Conservation (phyloP, 2,113 vertebrate genomes). For the Vidua macroura region DNA sequence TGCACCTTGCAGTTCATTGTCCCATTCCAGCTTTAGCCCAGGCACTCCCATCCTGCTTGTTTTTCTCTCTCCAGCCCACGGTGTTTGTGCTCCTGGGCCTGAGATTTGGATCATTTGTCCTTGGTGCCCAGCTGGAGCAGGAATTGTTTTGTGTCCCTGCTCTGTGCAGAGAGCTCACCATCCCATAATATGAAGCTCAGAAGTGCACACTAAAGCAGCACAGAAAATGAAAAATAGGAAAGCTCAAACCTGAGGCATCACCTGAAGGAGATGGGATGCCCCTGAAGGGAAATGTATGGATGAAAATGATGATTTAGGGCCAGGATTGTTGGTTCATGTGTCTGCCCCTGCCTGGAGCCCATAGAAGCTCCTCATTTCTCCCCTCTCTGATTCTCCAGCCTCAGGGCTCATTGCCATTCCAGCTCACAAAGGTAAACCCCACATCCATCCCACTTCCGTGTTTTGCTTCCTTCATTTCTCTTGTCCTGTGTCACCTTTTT, state of each 20-base stretch:
- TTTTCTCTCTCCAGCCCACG: no score
- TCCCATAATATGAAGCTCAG: fast-evolving
- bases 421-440: neutral
- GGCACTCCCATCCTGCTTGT: no score
- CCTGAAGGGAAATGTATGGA: neutral
- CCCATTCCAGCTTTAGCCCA: no score
- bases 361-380: neutral
- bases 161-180: neutral
- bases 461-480: fast-evolving
- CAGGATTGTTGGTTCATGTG: fast-evolving
- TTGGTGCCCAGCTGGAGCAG: no score
- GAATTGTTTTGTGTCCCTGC: no score
- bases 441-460: fast-evolving
- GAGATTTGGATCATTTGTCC: no score
- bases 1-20: no score
- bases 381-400: neutral
- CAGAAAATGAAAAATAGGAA: fast-evolving
- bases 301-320: neutral
- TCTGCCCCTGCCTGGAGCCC: neutral
- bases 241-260: neutral
- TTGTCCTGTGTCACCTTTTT: neutral
- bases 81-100: no score
- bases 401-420: neutral
- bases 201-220: neutral
- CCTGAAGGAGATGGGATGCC: neutral